phyloP scores from a whole-genome alignment of 2,113 vertebrate species.

The Rhipidura dahli region DNA sequence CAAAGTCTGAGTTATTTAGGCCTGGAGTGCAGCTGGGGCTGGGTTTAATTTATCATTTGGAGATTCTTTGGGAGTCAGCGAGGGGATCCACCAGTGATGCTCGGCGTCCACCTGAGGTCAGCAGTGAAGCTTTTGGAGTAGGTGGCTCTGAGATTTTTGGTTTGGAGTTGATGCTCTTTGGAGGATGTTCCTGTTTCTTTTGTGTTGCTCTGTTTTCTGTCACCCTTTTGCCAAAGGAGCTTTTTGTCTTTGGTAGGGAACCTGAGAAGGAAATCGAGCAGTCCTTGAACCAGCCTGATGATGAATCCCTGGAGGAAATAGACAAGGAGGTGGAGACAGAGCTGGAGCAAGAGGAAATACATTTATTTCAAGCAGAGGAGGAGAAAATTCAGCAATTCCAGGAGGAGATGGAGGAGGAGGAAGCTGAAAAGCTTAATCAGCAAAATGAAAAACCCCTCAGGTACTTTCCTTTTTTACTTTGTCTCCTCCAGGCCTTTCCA shows the following conservation, averaged over 20 bases:
- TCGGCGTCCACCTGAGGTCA: neutral
- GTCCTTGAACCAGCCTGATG: neutral
- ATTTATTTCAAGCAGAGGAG: slow-evolving; percentile 1
- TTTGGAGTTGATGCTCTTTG: neutral
- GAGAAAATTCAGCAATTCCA: slow-evolving; percentile 54
- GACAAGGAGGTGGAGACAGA: slow-evolving; percentile 24
- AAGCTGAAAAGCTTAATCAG: slow-evolving; percentile 67
- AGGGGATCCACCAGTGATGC: neutral
- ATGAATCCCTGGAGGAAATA: neutral
- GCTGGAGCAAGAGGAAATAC: slow-evolving; percentile 24
- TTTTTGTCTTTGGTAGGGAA: slow-evolving; percentile 22
- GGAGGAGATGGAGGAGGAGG: slow-evolving; percentile 71
- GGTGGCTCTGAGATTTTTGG: neutral
- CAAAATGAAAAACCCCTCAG: slow-evolving; percentile 78
- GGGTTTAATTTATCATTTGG: too few species aligned
- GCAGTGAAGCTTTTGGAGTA: too few species aligned
- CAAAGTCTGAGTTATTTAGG: accelerated
- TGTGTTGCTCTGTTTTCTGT: neutral
- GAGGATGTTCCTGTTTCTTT: neutral
- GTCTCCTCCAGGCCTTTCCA: neutral
- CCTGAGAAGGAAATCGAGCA: neutral
- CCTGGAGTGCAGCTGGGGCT: neutral
- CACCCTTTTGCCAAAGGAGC: neutral
- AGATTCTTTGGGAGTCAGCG: neutral
- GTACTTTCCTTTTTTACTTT: slow-evolving; percentile 49